Base-by-base conservation (phyloP, 2,113 vertebrate species). In the Hystrix brachyura region DNA sequence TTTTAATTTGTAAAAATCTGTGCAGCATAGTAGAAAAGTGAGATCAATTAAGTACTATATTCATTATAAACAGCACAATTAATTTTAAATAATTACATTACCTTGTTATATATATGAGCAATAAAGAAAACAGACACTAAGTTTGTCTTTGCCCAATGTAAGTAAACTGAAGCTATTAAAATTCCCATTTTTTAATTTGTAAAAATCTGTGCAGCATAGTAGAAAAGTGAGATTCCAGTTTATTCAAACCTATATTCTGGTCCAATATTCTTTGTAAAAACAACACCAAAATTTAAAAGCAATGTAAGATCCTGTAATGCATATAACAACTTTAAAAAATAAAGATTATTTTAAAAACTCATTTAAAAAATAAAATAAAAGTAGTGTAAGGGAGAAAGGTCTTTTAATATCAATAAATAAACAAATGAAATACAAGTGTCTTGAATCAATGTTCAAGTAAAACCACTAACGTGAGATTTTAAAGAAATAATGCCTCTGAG, bases 1-100 rank as follows among this genome's bases (percentile, higher is more conserved):
- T 86, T 78, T 81, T n/a, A 69, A 67, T 82, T 76, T 95, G 19
- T 27, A 51, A 97, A 81, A 95, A 87, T 83, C 82, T 57, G 32
- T 17, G 27, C 4, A 1, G 29, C n/a, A n/a, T n/a, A n/a, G n/a
- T n/a, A n/a, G n/a, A n/a, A n/a, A n/a, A n/a, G n/a, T n/a, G n/a
- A n/a, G n/a, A n/a, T n/a, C n/a, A n/a, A n/a, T n/a, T 46, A 72
- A 51, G 60, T 38, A 59, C 80, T 51, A 25, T 65, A 38, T 74
- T 57, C 29, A 48, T n/a, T 62, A 60, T 13, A 67, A 89, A 65
- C 7, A 80, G 25, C n/a, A 2, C 0, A 27, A 64, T 81, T 13
- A n/a, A 83, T 62, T 27, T 83, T 27, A 96, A 88, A 62, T 62
- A 74, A 78, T 60, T 23, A 27, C 34, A 71, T 23, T 53, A 84